Evolutionary conservation across 1,140 invertebrate species (phyloP), one percentile per base, ranked within the genome.

Genomic region (Drosophila murphyi): DNA sequence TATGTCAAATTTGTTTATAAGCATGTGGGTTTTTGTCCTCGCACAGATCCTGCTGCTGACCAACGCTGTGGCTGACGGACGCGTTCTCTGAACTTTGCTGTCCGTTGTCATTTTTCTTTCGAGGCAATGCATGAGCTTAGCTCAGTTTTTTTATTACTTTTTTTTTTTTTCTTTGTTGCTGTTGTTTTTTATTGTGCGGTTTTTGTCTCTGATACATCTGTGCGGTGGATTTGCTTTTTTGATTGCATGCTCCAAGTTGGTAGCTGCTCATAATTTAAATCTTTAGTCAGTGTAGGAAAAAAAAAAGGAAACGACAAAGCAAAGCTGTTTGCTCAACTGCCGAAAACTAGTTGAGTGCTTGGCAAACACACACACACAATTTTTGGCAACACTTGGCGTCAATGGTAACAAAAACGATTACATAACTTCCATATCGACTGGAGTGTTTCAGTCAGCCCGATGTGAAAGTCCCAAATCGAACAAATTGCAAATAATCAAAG

Each of bases 401-500:
- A 80, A 80, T 80, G 71, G 76, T 73, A 78, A 80, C 78, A 63
- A 77, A 80, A 63, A 80, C 69, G 69, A 85, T 85, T 85, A 74
- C 81, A 85, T 85, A 85, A 85, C 81, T 80, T 77, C 60, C 45
- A 68, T 59, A 82, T 72, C 51, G 50, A 50, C 20, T 67, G 52
- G 12, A 56, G 48, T 41, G 47, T 39, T 43, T 43, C 55, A 34
- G 37, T 28, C 70, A 64, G 71, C 75, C 64, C 70, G 60, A 73
- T 77, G 81, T 85, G 37, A 72, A 79, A 65, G 68, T 73, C 56
- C 52, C 68, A 68, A 81, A 75, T 79, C 75, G 75, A 76, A 87
- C 81, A 76, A 87, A 87, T 87, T 82, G 75, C 82, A 86, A 86
- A 86, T 86, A 85, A 85, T 85, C 81, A 77, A 85, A 85, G 81